A percentile compares a stretch with the other conserved stretches of the same genome.
Evolutionary conservation across 2,888 invertebrate species (phyloP).

Genomic region (Malthinus seriepunctatus): DNA sequence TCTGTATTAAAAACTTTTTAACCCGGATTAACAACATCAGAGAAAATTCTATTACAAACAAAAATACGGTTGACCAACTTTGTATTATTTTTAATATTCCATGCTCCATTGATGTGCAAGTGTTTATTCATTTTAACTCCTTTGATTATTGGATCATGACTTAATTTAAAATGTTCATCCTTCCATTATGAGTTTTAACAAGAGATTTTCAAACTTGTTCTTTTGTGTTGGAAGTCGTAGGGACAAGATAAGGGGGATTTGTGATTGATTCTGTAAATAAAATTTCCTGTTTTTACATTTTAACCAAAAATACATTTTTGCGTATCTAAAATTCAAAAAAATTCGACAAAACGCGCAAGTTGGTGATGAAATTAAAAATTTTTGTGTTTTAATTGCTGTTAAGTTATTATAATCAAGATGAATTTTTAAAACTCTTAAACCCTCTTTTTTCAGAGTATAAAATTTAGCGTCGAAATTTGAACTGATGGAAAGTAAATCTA

Average conservation of each 20-base stretch:
- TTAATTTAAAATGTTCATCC: conserved; percentile 20
- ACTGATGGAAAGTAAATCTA: no score
- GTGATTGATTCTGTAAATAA: no score
- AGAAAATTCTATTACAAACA: conserved; percentile 17
- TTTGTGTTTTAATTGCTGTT: no score
- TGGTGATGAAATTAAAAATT: no score
- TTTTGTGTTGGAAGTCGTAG: background rate
- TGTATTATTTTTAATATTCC: conserved; percentile 25
- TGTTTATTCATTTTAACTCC: conserved; percentile 26
- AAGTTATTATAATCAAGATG: no score
- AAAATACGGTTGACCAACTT: conserved; percentile 22
- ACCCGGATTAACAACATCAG: conserved; percentile 25
- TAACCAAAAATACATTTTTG: no score
- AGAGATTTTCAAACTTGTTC: conserved; percentile 3
- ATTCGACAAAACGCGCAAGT: no score
- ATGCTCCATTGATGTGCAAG: conserved; percentile 27
- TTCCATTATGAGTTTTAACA: conserved; percentile 11
- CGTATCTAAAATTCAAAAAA: no score
- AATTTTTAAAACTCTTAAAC: no score
- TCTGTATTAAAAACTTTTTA: conserved; percentile 16
- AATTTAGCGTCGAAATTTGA: no score
- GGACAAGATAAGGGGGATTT: background rate
- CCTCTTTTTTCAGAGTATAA: no score
- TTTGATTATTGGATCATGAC: conserved; percentile 25
- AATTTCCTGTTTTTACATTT: no score